Conservation (phyloP, 2,113 vertebrate genomes). For the Mionectes macconnelli region DNA sequence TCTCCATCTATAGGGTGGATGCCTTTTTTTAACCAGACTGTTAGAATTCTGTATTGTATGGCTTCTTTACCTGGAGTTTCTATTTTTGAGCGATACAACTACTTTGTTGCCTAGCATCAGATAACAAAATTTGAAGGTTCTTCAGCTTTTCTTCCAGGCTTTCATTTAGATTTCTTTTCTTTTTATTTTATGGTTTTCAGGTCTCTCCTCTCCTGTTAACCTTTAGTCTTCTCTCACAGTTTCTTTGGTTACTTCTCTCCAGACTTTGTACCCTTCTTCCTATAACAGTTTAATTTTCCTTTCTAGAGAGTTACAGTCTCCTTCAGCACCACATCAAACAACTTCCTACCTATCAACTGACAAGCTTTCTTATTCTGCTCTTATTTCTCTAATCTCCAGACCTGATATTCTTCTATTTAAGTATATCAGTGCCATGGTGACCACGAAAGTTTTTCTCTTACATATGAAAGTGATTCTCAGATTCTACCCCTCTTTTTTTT, state of each 20-base stretch:
- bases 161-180: background rate
- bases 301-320: background rate
- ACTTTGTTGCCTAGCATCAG: background rate
- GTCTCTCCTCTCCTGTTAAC: background rate
- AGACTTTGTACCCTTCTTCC: background rate
- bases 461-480: background rate
- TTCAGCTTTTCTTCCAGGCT: background rate
- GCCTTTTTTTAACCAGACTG: background rate
- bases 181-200: background rate
- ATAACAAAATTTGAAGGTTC: background rate
- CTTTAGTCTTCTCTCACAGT: background rate
- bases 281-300: background rate
- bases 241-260: background rate
- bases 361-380: background rate
- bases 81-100: background rate
- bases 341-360: background rate
- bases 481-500: background rate
- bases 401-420: background rate
- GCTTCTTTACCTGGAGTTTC: background rate
- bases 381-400: background rate
- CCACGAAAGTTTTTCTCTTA: background rate
- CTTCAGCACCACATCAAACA: background rate
- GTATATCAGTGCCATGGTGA: background rate
- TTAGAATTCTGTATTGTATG: background rate
- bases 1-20: rapidly evolving